Base-by-base conservation (phyloP, 2,888 invertebrate species). In the Sarcophaga caerulescens region DNA sequence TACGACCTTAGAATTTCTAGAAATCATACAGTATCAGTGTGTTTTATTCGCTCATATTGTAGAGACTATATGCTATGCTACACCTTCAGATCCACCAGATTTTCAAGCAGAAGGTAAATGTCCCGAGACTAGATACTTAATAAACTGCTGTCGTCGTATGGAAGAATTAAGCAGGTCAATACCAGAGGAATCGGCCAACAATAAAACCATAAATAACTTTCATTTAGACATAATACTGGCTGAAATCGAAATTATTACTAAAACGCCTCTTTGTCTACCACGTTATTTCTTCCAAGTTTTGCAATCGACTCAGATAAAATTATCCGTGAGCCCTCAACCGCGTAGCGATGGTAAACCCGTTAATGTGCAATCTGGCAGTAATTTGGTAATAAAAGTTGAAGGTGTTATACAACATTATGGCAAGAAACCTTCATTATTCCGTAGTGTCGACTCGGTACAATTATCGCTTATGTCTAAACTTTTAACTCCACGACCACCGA, bases 341-440 rank as follows among this genome's bases (percentile, higher is more conserved):
- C 93, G 96, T 74, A 95, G 95, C 60, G 94, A 96, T 85, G 96
- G 97, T 1, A 98, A 99, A 89, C 97, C 97, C 69, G 96, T 98
- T 70, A 95, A 96, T 87, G 96, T 98, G 59, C 96, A 97, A 84
- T 95, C 96, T 63, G 96, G 97, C 78, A 97, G 97, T 89, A 96
- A 97, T 89, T 94, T 99, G 84, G 97, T 98, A 1, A 95, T 99
- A 35, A 98, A 98, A 94, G 97, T 99, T 3, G 99, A 99, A 93
- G 99, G 99, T 0, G 98, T 99, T 1, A 95, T 98, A 70, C 96
- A 96, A 89, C 96, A 96, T 88, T 92, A 92, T 74, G 96, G 95
- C 35, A 94, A 94, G 88, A 94, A 94, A 84, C 95, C 96, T 8
- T 95, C 96, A 6, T 92, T 96, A 14, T 97, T 95, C 91, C 94